phyloP scores from a whole-genome alignment of 2,797 vertebrate genomes.

The Poecile montanus region DNA sequence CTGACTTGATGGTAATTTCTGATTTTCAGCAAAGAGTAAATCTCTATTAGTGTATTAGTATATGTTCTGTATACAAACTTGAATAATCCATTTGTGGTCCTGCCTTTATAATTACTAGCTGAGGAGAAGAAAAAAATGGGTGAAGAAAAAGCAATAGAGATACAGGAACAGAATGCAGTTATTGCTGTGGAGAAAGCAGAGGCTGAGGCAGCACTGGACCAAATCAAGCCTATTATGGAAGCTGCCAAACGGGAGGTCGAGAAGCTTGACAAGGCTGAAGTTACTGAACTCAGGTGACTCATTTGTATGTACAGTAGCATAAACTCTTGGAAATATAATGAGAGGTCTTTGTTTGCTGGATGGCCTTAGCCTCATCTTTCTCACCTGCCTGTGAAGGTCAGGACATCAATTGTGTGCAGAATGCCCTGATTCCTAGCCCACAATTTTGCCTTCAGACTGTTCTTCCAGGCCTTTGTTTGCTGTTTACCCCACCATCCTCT shows the following conservation, averaged over 20 bases:
- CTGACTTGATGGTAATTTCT: not conserved
- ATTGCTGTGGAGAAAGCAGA: slow-evolving; percentile 90
- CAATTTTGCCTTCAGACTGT: not conserved
- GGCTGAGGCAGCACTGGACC: slow-evolving; percentile 88
- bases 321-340: not conserved
- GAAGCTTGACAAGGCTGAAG: slow-evolving; percentile 93
- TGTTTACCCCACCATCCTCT: not conserved
- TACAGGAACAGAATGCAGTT: slow-evolving; percentile 91
- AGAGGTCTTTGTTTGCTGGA: not conserved
- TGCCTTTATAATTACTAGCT: slow-evolving; percentile 71
- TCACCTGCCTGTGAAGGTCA: not conserved
- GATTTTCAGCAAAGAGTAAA: not conserved
- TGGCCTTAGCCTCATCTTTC: not conserved
- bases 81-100: not conserved
- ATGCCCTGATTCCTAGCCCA: not conserved
- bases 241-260: slow-evolving; percentile 90
- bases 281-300: slow-evolving; percentile 93
- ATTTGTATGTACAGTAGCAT: not conserved
- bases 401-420: not conserved
- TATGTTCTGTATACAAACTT: not conserved
- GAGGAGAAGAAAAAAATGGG: slow-evolving; percentile 92
- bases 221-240: slow-evolving; percentile 90
- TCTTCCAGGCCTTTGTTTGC: not conserved
- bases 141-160: slow-evolving; percentile 92
- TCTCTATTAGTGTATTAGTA: not conserved